Percentiles rank a stretch among this genome's conserved stretches.
phyloP scores from a whole-genome alignment of 2,113 vertebrate genomes.

The Uria lomvia region DNA sequence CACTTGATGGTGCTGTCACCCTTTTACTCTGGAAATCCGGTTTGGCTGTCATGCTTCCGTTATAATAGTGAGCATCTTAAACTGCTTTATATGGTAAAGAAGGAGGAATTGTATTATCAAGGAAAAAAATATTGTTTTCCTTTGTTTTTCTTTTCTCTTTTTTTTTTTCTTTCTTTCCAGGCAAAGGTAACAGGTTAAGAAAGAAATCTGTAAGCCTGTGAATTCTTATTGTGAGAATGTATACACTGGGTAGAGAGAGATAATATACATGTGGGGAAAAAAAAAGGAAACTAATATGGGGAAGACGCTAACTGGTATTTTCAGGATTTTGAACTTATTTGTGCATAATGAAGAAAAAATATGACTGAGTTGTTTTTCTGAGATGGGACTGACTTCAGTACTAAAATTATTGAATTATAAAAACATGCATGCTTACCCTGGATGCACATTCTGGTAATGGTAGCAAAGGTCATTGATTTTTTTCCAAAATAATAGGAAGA shows the following conservation, averaged over 20 bases:
- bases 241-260: background rate
- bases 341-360: background rate
- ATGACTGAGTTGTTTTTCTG: background rate
- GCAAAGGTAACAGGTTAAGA: background rate
- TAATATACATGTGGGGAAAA: background rate
- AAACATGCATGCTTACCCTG: background rate
- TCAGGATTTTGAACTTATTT: background rate
- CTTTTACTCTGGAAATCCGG: background rate
- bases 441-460: background rate
- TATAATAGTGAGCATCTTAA: background rate
- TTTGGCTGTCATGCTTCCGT: background rate
- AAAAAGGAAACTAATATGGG: background rate
- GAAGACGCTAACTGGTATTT: background rate
- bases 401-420: background rate
- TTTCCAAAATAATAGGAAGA: background rate
- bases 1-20: slow-evolving; percentile 54
- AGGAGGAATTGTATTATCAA: background rate
- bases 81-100: background rate
- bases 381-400: background rate
- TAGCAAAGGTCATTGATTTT: background rate
- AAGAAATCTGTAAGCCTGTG: background rate
- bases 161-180: background rate
- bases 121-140: background rate
- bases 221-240: rapidly evolving
- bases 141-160: too few relatives aligned